Evolutionary conservation across 1,140 invertebrate genomes (phyloP), one percentile per base, ranked within the genome.

Genomic region (Coelopa frigida): DNA sequence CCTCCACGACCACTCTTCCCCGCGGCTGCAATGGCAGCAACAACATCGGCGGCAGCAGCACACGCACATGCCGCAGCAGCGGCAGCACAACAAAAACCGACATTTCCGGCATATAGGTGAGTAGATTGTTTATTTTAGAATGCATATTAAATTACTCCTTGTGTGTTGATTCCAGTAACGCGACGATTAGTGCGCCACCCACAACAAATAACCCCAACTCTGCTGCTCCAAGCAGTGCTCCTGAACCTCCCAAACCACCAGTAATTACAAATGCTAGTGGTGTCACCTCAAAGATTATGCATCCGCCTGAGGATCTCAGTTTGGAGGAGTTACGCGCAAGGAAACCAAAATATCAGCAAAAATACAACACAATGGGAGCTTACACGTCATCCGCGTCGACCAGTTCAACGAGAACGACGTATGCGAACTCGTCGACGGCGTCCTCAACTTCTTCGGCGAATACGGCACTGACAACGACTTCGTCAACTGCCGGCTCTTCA

Each of bases 241-340:
- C 76, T 29, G 65, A 70, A 36, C 61, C 64, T 20, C 49, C 72
- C 17, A 44, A 44, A 15, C 6, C 36, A 11, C 27, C 49, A 51
- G 66, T 40, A 59, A 62, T 36, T 68, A 71, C 24, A 37, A 50
- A 46, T 43, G 82, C 83, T 10, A 87, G 87, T 46, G 85, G 87
- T 44, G 83, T 88, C 21, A 83, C 86, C 15, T 89, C 89, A 64
- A 89, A 89, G 74, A 93, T 96, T 42, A 84, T 96, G 58, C 94
- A 97, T 72, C 94, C 93, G 20, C 81, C 87, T 20, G 91, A 96
- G 71, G 94, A 96, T 73, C 83, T 94, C 32, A 95, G 91, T 35
- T 59, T 94, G 74, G 92, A 94, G 68, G 90, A 95, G 73, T 81
- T 89, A 51, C 75, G 85, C 42, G 83, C 89, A 10, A 77, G 82